phyloP scores from a whole-genome alignment of 2,113 vertebrate genomes.

The Porphyrio hochstetteri region DNA sequence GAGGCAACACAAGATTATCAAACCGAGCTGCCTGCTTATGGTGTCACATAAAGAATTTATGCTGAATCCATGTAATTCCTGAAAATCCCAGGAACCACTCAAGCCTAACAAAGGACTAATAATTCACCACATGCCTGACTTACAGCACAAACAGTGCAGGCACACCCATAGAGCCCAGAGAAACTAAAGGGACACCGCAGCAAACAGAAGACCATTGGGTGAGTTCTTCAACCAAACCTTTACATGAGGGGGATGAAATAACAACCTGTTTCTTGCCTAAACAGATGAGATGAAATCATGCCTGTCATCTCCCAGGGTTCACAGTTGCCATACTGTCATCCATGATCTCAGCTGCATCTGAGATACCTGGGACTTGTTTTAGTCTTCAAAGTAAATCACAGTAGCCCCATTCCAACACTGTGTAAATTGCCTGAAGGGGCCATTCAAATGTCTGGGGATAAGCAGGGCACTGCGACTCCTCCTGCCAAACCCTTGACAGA shows the following conservation, averaged over 20 bases:
- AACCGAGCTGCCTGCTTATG: background rate
- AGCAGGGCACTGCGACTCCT: background rate
- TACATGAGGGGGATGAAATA: background rate
- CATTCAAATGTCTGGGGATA: background rate
- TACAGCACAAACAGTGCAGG: background rate
- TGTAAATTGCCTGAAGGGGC: background rate
- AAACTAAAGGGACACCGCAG: background rate
- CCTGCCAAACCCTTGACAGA: background rate
- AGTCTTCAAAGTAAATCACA: background rate
- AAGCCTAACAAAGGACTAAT: background rate
- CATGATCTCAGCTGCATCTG: background rate
- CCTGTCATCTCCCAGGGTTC: background rate
- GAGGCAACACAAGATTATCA: background rate
- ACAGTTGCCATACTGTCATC: background rate
- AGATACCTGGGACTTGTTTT: background rate
- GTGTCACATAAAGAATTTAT: slow-evolving; percentile 6
- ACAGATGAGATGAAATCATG: background rate
- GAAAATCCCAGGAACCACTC: background rate
- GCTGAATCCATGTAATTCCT: background rate
- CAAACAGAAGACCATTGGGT: background rate
- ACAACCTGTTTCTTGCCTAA: background rate
- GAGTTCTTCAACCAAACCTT: background rate
- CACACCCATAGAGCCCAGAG: background rate
- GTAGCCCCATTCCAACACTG: background rate
- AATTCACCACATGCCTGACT: background rate